Conservation (phyloP, 1,140 invertebrate genomes). For the Zaprionus ornatus region DNA sequence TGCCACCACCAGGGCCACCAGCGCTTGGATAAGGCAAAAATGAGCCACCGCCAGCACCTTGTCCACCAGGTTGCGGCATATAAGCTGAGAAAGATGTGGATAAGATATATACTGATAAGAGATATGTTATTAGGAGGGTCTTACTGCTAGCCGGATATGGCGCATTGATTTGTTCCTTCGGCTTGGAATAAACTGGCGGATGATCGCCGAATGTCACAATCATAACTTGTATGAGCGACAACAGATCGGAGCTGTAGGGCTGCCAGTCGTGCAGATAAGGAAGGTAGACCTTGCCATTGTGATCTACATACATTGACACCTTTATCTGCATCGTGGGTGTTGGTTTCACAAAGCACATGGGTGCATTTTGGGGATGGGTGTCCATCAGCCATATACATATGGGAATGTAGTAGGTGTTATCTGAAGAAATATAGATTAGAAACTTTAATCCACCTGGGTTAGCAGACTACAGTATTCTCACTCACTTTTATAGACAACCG, state of each 20-base stretch:
- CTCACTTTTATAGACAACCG: slow-evolving; percentile 94
- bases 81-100: slow-evolving; percentile 44
- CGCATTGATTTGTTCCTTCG: slow-evolving; percentile 83
- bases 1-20: slow-evolving; percentile 48
- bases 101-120: background rate
- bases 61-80: slow-evolving; percentile 63
- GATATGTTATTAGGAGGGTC: background rate
- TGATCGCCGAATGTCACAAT: slow-evolving; percentile 96
- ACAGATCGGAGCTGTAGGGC: slow-evolving; percentile 92
- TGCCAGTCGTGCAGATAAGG: slow-evolving; percentile 99
- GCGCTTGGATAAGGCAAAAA: slow-evolving; percentile 72
- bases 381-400: slow-evolving; percentile 98
- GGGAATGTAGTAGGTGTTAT: slow-evolving; percentile 97
- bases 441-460: background rate
- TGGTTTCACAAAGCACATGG: slow-evolving; percentile 98
- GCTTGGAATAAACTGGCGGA: slow-evolving; percentile 95
- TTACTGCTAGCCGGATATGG: slow-evolving; percentile 70
- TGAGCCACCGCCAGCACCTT: slow-evolving; percentile 41
- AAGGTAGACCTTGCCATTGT: slow-evolving; percentile 97
- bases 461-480: background rate
- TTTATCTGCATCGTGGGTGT: slow-evolving; percentile 98
- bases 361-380: slow-evolving; percentile 97
- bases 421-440: slow-evolving; percentile 83
- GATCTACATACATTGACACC: slow-evolving; percentile 96
- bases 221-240: slow-evolving; percentile 95